Base-by-base conservation (phyloP, 2,113 vertebrate species). In the Lepisosteus osseus region DNA sequence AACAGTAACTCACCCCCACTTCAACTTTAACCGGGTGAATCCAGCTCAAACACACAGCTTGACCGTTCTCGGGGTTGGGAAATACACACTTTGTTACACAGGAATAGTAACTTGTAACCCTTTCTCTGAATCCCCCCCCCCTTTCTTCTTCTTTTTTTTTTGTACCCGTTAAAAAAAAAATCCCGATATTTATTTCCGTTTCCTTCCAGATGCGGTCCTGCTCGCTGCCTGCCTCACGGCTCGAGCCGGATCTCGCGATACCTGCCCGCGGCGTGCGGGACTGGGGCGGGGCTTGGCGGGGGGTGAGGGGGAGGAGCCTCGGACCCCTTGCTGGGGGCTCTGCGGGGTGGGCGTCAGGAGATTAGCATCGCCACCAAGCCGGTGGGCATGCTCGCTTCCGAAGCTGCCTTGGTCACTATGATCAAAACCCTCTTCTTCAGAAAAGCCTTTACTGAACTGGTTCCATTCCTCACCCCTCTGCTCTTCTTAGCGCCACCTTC, bases 141-240 rank as follows among this genome's bases (percentile, higher is more conserved):
- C 7, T 42, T 41, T n/a, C 12, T 41, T 17, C 17, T 54, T 72
- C 64, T 17, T 69, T 74, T 80, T 74, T 80, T 75, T 81, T 68
- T 12, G 15, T 17, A 17, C 15, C 15, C 15, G 75, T 51, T 62
- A 77, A 66, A 82, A 82, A 78, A 42, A 6, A 12, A 64, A 85
- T 13, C 67, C 77, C 81, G 78, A n/a, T 54, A n/a, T 70, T 79
- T 67, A 81, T 90, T 89, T 91, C 88, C 89, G 89, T 82, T 91
- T 91, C 87, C 88, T 87, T 74, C 79, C 79, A 63, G 75, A n/a
- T 70, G 85, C 85, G 76, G 61, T 77, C 15, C 54, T 65, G 59
- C 65, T 67, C 40, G 51, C 56, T 40, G 56, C 65, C 6, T 68
- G 45, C 29, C 17, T 42, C 6, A 29, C 59, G n/a, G 44, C 15